Percentiles rank a stretch among this genome's conserved stretches.
These are phyloP conservation scores for Andrena bucephala DNA, from an alignment of 2,888 invertebrate species.

Conservation along the genomic window DNA sequence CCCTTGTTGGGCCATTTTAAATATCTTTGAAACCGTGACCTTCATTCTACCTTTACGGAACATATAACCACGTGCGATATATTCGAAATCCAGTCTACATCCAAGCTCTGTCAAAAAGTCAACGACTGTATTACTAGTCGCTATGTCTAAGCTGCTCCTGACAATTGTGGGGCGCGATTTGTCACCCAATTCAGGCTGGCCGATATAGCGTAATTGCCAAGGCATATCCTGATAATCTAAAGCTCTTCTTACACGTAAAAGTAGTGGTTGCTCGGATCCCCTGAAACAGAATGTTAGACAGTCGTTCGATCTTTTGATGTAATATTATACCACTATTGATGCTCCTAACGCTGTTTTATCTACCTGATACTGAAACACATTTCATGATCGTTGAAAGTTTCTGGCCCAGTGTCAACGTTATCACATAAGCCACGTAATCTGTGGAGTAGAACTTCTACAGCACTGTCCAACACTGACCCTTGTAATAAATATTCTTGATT, in stretches of 20 bases:
- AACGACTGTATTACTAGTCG: constrained; percentile 94
- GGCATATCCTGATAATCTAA: constrained; percentile 93
- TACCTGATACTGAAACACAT: constrained; percentile 92
- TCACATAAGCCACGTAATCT: constrained; percentile 95
- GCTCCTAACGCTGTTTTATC: background rate
- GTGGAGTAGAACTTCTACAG: constrained; percentile 96
- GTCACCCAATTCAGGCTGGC: constrained; percentile 95
- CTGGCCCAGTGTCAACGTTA: constrained; percentile 95
- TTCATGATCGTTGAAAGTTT: constrained; percentile 97
- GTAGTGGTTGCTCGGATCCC: constrained; percentile 86
- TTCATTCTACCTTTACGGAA: constrained; percentile 99
- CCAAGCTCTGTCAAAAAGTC: constrained; percentile 97
- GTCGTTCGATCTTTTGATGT: background rate
- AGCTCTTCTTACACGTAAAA: constrained; percentile 93
- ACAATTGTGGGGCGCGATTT: constrained; percentile 96
- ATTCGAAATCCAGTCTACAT: constrained; percentile 96
- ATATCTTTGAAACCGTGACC: constrained; percentile 97
- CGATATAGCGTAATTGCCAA: constrained; percentile 96
- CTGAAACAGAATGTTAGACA: constrained; percentile 60
- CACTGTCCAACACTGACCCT: constrained; percentile 96
- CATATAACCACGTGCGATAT: constrained; percentile 96
- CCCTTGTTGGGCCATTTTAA: constrained; percentile 92
- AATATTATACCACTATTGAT: background rate
- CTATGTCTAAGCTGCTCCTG: constrained; percentile 96
- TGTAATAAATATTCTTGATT: constrained; percentile 97